A percentile compares a stretch with the other conserved stretches of the same genome.
Conservation (phyloP, 2,113 vertebrate genomes). For the Pimephales promelas region DNA sequence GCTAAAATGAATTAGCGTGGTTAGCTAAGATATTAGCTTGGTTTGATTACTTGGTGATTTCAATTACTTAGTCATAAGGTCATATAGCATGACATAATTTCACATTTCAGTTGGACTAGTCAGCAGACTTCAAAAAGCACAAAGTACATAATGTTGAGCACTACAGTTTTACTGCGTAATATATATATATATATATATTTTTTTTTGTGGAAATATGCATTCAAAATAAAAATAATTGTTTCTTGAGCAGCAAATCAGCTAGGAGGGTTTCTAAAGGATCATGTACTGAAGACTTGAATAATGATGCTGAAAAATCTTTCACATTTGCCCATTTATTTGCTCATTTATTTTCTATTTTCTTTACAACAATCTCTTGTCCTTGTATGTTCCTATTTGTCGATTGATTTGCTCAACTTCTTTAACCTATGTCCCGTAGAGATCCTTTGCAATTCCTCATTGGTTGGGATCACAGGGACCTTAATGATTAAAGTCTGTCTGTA, state of each 20-base stretch:
- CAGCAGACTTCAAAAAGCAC: not conserved
- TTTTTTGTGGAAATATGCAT: no score
- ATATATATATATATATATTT: no score
- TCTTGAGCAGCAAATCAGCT: no score
- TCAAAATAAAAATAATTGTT: no score
- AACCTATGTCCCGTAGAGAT: not conserved
- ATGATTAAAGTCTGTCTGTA: not conserved
- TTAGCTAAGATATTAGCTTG: not conserved
- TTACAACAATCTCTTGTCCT: not conserved
- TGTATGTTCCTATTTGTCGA: not conserved
- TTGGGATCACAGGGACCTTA: not conserved
- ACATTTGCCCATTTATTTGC: not conserved
- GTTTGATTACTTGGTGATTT: not conserved
- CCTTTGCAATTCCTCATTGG: not conserved
- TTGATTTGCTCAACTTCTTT: not conserved
- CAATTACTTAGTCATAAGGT: not conserved
- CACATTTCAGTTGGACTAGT: not conserved
- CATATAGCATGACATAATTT: conserved; percentile 4
- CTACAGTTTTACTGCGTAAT: no score
- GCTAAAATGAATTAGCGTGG: not conserved
- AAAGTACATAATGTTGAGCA: no score
- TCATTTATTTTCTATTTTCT: not conserved
- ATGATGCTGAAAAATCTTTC: not conserved
- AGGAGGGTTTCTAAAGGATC: not conserved
- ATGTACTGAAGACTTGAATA: not conserved